Conservation (phyloP, 2,113 vertebrate species). For the Chaetorhynchus papuensis region DNA sequence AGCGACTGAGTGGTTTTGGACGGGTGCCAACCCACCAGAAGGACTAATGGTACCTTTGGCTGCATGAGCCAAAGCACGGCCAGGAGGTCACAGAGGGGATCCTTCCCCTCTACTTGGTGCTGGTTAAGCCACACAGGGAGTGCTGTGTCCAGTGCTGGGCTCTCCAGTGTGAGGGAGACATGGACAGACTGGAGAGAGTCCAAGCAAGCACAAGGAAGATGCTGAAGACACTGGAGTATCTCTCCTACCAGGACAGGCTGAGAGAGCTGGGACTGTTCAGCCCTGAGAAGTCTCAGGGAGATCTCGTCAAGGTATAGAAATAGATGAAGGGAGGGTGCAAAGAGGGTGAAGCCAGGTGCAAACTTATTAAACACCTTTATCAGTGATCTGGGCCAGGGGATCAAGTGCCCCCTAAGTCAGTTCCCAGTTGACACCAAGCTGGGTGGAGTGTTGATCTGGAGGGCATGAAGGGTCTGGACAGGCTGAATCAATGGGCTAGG, state of each 20-base stretch:
- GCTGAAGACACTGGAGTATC: background rate
- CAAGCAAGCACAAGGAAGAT: background rate
- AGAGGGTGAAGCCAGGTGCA: background rate
- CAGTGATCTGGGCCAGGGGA: background rate
- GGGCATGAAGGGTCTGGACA: background rate
- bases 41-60: background rate
- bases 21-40: rapidly evolving
- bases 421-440: background rate
- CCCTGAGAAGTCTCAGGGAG: background rate
- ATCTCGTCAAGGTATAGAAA: background rate
- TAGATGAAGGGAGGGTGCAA: background rate
- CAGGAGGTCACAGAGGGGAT: background rate
- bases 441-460: background rate
- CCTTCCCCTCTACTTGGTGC: no score
- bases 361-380: background rate
- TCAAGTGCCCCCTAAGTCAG: background rate
- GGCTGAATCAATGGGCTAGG: background rate
- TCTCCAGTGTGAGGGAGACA: background rate
- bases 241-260: background rate
- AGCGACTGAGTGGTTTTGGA: background rate
- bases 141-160: background rate
- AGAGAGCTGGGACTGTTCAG: background rate
- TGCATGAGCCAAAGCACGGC: background rate
- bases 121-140: background rate
- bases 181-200: background rate